Evolutionary conservation across 2,888 invertebrate genomes (phyloP).

Genomic region (Oscheius sp.): DNA sequence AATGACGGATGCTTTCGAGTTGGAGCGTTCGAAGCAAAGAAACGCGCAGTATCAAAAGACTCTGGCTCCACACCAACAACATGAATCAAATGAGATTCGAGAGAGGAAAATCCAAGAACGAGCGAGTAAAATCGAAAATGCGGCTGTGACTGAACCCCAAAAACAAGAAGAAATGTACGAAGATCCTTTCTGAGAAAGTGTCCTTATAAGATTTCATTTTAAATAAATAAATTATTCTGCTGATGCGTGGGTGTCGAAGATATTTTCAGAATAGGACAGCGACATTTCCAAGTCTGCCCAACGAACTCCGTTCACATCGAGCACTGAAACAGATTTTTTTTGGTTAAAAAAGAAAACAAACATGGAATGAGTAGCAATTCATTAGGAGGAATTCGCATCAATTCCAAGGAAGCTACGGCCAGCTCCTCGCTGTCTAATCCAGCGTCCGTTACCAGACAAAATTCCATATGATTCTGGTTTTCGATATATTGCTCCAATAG

Average conservation of each 20-base stretch:
- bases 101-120: constrained; percentile 64
- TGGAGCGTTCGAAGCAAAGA: constrained; percentile 64
- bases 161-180: constrained; percentile 65
- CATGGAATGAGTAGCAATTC: constrained; percentile 42
- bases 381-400: constrained; percentile 41
- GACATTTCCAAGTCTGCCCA: constrained; percentile 55
- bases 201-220: constrained; percentile 6
- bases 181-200: constrained; percentile 60
- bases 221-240: constrained; percentile 19
- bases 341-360: constrained; percentile 22
- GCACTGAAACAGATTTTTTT: constrained; percentile 43
- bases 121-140: constrained; percentile 64
- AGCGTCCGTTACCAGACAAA: constrained; percentile 54
- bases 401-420: constrained; percentile 52
- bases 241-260: constrained; percentile 29
- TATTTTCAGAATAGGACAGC: constrained; percentile 47
- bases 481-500: constrained; percentile 64
- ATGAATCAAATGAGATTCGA: constrained; percentile 61
- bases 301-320: constrained; percentile 47
- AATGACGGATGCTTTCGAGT: constrained; percentile 67
- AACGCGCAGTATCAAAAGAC: constrained; percentile 65
- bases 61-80: constrained; percentile 68
- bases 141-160: constrained; percentile 47
- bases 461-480: constrained; percentile 52
- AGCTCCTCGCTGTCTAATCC: constrained; percentile 55